A percentile compares a stretch with the other conserved stretches of the same genome.
Conservation (phyloP, 2,888 invertebrate genomes). For the Calameuta filiformis region DNA sequence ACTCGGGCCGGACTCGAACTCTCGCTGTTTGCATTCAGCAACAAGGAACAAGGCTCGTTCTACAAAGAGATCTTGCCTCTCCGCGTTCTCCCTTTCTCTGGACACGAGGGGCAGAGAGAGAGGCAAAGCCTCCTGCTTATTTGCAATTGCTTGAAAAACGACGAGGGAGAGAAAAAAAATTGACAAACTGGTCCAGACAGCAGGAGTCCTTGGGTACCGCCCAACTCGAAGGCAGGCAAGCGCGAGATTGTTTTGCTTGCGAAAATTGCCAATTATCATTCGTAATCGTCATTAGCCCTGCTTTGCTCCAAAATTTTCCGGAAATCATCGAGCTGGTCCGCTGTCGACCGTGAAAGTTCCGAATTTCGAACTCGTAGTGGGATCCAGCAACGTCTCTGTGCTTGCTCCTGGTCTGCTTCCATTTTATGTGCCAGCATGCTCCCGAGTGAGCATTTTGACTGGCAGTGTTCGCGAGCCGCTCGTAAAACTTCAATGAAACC, state of each 20-base stretch:
- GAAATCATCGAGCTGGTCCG: not conserved
- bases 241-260: conserved; percentile 46
- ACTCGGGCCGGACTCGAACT: not conserved
- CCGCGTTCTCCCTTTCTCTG: not conserved
- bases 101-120: not conserved
- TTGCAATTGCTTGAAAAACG: not conserved
- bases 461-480: not conserved
- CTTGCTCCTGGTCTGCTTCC: not conserved
- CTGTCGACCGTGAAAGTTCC: not conserved
- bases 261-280: conserved; percentile 51
- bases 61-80: not conserved
- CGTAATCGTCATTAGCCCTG: conserved; percentile 21
- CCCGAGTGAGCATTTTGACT: not conserved
- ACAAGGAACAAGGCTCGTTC: not conserved
- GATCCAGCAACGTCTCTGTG: too few relatives aligned
- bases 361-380: not conserved
- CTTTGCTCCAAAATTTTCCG: not conserved
- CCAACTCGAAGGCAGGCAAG: conserved; percentile 41
- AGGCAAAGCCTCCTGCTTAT: not conserved
- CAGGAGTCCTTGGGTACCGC: conserved; percentile 44
- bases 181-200: conserved; percentile 29
- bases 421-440: not conserved
- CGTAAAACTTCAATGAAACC: not conserved
- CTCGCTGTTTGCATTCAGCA: not conserved
- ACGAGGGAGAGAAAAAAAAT: conserved; percentile 11